Evolutionary conservation across 2,797 vertebrate genomes (phyloP).

Genomic region (Periparus ater): DNA sequence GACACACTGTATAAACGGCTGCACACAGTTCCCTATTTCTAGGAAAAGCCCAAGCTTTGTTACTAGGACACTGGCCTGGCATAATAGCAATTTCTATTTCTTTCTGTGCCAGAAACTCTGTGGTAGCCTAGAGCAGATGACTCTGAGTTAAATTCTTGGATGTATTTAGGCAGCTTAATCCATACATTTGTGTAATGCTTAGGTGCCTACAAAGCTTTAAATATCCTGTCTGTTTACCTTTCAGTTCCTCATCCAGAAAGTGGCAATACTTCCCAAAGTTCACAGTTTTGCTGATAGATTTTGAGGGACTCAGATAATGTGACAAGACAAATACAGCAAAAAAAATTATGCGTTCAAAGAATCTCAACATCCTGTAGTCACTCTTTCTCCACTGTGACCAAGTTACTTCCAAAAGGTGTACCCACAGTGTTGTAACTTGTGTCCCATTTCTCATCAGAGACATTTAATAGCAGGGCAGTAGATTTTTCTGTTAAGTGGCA

Average conservation of each 20-base stretch:
- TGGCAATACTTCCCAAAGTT: background rate
- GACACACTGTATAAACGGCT: background rate
- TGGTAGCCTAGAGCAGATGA: background rate
- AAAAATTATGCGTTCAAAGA: background rate
- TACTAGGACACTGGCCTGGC: background rate
- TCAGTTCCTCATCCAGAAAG: background rate
- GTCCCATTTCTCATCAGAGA: background rate
- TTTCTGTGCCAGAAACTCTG: background rate
- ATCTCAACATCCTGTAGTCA: background rate
- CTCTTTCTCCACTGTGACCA: background rate
- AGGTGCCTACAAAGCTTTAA: background rate
- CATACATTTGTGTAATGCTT: background rate
- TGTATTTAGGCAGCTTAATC: background rate
- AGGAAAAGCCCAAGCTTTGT: background rate
- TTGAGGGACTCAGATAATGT: background rate
- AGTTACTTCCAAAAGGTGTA: background rate
- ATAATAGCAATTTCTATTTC: background rate
- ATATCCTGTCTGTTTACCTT: background rate
- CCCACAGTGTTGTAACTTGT: background rate
- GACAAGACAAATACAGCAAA: background rate
- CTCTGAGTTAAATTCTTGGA: background rate
- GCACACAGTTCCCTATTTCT: background rate
- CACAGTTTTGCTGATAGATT: background rate
- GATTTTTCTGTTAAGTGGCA: background rate
- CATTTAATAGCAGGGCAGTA: background rate